Evolutionary conservation across 30 jellyfish, hydroid and myxozoan species (phyloP).

Genomic region (Pseudorhiza aurosa): DNA sequence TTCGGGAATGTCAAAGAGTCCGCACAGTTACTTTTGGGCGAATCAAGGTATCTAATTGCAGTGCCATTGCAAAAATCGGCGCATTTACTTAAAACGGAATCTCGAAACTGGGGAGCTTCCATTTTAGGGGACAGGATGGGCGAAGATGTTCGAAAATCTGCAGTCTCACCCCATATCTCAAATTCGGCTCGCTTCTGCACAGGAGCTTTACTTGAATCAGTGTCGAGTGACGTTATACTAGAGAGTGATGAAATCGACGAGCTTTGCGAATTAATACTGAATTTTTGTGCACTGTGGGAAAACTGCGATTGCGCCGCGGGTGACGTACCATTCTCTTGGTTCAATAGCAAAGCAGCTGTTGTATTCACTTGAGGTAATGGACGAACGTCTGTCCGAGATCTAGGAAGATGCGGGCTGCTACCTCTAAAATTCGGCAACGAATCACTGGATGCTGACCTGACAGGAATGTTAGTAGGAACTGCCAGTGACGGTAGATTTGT

Average conservation of each 20-base stretch:
- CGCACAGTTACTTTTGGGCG: conserved; percentile 48
- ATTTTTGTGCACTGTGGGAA: neutral
- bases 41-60: conserved; percentile 39
- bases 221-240: conserved; percentile 63
- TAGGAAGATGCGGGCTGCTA: conserved; percentile 73
- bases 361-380: conserved; percentile 58
- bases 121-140: conserved; percentile 38
- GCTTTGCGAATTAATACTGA: conserved; percentile 72
- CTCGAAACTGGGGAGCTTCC: conserved; percentile 24
- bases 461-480: conserved; percentile 22
- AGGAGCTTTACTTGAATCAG: conserved; percentile 10
- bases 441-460: conserved; percentile 57
- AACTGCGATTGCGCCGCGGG: conserved; percentile 5
- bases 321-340: conserved; percentile 2
- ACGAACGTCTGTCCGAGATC: conserved; percentile 73
- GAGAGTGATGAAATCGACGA: conserved; percentile 91
- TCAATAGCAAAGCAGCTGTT: conserved; percentile 2
- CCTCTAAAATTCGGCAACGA: conserved; percentile 39
- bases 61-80: conserved; percentile 31
- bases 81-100: conserved; percentile 22
- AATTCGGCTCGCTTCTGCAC: conserved; percentile 36
- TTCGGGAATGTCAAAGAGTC: conserved; percentile 33
- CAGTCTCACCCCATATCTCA: conserved; percentile 70
- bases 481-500: conserved; percentile 17
- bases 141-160: conserved; percentile 77